Base-by-base conservation (phyloP, 2,797 vertebrate genomes). In the Lerista edwardsae region DNA sequence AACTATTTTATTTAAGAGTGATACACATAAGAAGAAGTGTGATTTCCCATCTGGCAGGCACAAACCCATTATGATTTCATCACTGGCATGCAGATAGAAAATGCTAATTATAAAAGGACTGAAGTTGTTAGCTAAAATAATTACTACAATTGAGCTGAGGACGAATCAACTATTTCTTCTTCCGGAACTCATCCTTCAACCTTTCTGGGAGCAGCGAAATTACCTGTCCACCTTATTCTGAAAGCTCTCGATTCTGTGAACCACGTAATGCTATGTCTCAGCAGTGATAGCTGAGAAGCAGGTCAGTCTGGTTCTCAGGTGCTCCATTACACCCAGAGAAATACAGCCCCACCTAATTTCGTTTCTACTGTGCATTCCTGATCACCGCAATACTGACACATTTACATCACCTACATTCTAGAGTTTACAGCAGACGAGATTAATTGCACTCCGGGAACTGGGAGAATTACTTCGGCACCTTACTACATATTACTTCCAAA, bases 301-400 rank as follows among this genome's bases (percentile, higher is more conserved):
- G 76, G 94, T 92, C 84, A 7, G 92, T 93, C 93, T 75, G 89
- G 94, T 92, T 95, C 89, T 82, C 84, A 65, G 93, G 86, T 68
- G 34, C 25, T 87, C 83, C 61, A 59, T 90, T 88, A 92, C 80
- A 88, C 71, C 82, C 51, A 80, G 90, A 8, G 74, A 88, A 90
- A 90, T 68, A 84, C 65, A 65, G 94, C 90, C 86, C 93, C 93
- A 89, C 94, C 95, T 93, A 90, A 84, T 87, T 93, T 88, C 27
- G 4, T 82, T 88, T 11, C 89, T 44, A 76, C 77, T 0, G 44
- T 77, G 36, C 57, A 77, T 89, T 93, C 88, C 88, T 61, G 9
- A 34, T 62, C 9, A 2, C 11, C 14, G 77, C 64, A 51, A 68
- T 80, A 1, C 31, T 9, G 75, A 86, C 73, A 69, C 84, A 4